These are phyloP conservation scores for Athalia circularis DNA, from an alignment of 2,888 invertebrate species.

Conservation along the genomic window DNA sequence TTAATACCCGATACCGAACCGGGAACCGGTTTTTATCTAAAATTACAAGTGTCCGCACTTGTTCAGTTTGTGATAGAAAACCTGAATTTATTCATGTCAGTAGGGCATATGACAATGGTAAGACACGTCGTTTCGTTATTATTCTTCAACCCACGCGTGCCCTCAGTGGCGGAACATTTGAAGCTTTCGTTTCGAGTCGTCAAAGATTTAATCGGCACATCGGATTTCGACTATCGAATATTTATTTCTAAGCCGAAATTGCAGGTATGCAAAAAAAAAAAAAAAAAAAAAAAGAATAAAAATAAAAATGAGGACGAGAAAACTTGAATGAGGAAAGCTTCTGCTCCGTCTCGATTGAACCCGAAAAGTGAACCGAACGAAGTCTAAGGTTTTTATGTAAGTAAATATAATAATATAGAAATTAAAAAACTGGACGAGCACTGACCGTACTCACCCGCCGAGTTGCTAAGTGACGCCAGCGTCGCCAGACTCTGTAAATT, in stretches of 20 bases:
- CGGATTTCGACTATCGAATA: background rate
- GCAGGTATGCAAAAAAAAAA: background rate
- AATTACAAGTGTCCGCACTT: too few species aligned
- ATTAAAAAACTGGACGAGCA: conserved; percentile 49
- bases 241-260: background rate
- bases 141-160: too few species aligned
- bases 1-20: too few species aligned
- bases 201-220: too few species aligned
- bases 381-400: conserved; percentile 31
- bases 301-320: background rate
- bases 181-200: too few species aligned
- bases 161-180: too few species aligned
- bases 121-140: too few species aligned
- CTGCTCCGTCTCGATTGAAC: background rate
- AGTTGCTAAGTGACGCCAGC: conserved; percentile 74
- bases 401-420: conserved; percentile 10
- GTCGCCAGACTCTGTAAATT: conserved; percentile 81
- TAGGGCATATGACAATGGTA: too few species aligned
- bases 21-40: too few species aligned
- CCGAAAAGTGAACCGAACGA: conserved; percentile 45
- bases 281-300: background rate
- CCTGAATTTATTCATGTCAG: too few species aligned
- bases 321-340: background rate
- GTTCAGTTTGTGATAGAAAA: too few species aligned
- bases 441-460: conserved; percentile 72